Evolutionary conservation across 2,113 vertebrate genomes (phyloP).

Genomic region (Galeopterus variegatus): DNA sequence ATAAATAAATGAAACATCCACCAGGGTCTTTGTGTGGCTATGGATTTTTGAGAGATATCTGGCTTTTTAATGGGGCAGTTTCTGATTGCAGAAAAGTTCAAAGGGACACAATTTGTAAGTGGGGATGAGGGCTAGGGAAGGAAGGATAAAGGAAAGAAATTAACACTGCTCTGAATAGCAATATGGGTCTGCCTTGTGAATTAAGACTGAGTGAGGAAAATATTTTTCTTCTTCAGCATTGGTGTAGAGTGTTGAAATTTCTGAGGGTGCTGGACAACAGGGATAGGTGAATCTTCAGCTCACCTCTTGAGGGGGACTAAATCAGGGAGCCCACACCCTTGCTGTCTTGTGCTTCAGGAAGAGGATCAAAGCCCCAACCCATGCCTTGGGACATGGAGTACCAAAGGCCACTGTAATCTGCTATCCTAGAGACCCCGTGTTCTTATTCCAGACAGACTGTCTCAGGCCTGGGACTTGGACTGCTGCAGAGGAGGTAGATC

Average conservation of each 20-base stretch:
- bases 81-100: conserved; percentile 40
- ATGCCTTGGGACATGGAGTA: background rate
- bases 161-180: background rate
- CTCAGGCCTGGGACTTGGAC: background rate
- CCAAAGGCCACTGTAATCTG: background rate
- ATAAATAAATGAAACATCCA: conserved; percentile 1
- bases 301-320: background rate
- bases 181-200: background rate
- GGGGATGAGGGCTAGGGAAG: background rate
- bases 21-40: background rate
- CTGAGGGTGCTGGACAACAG: background rate
- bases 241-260: background rate
- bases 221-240: background rate
- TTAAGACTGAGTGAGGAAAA: conserved; percentile 18
- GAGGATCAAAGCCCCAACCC: background rate
- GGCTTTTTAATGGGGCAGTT: background rate
- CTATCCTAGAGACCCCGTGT: background rate
- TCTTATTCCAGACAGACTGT: background rate
- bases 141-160: background rate
- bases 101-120: background rate
- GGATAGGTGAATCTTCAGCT: background rate
- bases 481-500: background rate
- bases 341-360: background rate
- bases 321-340: background rate
- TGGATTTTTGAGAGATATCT: conserved; percentile 27